phyloP scores from a whole-genome alignment of 2,888 invertebrate species.

The Apotomis turbidana region DNA sequence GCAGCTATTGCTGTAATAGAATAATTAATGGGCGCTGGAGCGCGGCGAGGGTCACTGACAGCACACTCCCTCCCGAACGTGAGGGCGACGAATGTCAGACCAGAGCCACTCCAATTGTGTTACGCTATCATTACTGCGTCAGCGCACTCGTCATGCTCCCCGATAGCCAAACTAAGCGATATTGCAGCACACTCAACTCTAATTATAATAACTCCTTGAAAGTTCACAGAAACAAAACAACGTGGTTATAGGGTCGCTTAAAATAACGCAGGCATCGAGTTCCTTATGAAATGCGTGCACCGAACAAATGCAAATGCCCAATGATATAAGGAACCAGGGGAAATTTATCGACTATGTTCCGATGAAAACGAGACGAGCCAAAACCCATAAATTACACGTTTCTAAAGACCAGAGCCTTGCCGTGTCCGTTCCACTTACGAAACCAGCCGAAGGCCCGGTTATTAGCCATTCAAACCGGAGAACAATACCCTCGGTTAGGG shows the following conservation, averaged over 20 bases:
- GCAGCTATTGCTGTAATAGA: conserved; percentile 74
- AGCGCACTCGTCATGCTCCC: conserved; percentile 22
- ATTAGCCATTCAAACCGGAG: conserved; percentile 73
- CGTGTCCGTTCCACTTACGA: conserved; percentile 71
- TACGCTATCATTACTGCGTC: conserved; percentile 33
- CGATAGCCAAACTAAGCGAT: conserved; percentile 29
- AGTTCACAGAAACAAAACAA: not conserved
- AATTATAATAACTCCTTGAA: conserved; percentile 4
- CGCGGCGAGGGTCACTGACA: conserved; percentile 70
- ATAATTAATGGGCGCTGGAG: conserved; percentile 75
- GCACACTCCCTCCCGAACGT: conserved; percentile 51
- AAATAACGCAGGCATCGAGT: conserved; percentile 3
- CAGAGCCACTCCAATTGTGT: conserved; percentile 46
- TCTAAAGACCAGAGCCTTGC: conserved; percentile 59
- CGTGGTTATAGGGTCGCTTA: not conserved
- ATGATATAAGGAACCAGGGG: conserved; percentile 24
- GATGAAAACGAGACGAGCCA: conserved; percentile 46
- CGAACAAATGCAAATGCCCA: conserved; percentile 31
- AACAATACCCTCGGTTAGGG: conserved; percentile 74
- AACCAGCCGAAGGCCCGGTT: conserved; percentile 67
- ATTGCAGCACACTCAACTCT: conserved; percentile 11
- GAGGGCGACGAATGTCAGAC: conserved; percentile 49
- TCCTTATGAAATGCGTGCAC: not conserved
- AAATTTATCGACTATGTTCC: conserved; percentile 33
- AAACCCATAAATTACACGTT: conserved; percentile 60